Percentiles rank a stretch among this genome's conserved stretches.
phyloP scores from a whole-genome alignment of 2,797 vertebrate species.

The Ceryle rudis region DNA sequence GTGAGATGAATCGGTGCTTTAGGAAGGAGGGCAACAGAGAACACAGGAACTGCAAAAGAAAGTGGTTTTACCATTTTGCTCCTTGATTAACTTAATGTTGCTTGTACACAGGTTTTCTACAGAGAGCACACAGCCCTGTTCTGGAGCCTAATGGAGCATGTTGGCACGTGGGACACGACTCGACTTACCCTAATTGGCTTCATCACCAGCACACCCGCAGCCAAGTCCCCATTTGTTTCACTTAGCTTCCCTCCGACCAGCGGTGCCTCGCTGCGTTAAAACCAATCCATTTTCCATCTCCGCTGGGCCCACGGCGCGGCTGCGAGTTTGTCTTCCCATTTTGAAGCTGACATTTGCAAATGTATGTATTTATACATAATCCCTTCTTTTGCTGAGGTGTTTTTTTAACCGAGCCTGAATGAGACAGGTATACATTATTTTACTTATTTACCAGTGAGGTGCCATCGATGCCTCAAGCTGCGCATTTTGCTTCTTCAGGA shows the following conservation, averaged over 20 bases:
- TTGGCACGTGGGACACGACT: background rate
- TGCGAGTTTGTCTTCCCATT: background rate
- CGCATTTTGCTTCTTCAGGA: background rate
- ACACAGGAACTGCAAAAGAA: background rate
- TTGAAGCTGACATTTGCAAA: background rate
- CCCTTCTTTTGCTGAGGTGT: background rate
- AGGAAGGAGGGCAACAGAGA: background rate
- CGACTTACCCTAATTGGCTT: background rate
- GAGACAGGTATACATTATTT: background rate
- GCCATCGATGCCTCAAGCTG: background rate
- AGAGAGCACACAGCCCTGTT: fast-evolving
- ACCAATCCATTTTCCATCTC: background rate
- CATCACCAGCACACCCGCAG: background rate
- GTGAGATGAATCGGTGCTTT: background rate
- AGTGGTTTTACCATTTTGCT: background rate
- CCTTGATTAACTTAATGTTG: background rate
- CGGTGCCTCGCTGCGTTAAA: fast-evolving
- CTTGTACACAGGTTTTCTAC: background rate
- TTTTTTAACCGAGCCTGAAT: background rate
- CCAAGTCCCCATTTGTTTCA: background rate
- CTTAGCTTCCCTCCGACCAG: background rate
- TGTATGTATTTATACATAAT: background rate
- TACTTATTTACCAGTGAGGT: background rate
- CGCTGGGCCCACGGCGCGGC: background rate
- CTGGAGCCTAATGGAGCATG: background rate